Percentiles rank a stretch among this genome's conserved stretches.
Conservation (phyloP, 2,888 invertebrate species). For the Slavum lentiscoides region DNA sequence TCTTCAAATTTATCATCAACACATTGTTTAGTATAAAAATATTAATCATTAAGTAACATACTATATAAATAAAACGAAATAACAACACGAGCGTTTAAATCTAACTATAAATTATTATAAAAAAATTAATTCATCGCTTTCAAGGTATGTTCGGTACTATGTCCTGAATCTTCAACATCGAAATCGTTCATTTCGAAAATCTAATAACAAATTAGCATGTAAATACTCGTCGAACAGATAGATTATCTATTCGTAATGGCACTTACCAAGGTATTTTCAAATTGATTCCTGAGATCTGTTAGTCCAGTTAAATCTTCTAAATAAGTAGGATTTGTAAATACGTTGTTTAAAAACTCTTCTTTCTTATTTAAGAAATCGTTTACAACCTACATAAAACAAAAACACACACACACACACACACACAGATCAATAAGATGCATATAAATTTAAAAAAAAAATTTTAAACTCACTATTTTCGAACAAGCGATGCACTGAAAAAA, state of each 20-base stretch:
- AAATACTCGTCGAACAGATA: constrained; percentile 10
- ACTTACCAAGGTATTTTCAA: constrained; percentile 66
- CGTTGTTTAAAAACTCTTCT: constrained; percentile 75
- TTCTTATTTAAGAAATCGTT: constrained; percentile 64
- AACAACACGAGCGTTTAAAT: not conserved
- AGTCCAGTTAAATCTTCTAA: constrained; percentile 87
- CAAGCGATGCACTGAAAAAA: constrained; percentile 94
- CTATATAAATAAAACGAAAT: constrained; percentile 1
- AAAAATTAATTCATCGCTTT: not conserved
- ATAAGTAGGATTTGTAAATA: constrained; percentile 77
- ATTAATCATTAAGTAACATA: not conserved
- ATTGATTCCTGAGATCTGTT: constrained; percentile 66
- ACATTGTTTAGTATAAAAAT: not conserved
- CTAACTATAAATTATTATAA: not conserved
- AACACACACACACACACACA: not conserved
- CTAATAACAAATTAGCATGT: constrained; percentile 23
- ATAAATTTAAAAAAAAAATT: not conserved
- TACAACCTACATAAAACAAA: constrained; percentile 60
- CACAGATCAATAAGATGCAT: not conserved
- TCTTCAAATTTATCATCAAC: too few relatives aligned
- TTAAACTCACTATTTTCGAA: constrained; percentile 62
- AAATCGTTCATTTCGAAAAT: constrained; percentile 51
- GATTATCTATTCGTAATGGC: not conserved
- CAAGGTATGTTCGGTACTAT: not conserved
- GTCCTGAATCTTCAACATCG: constrained; percentile 43